Evolutionary conservation across 1,140 invertebrate species (phyloP).

Genomic region (Telenomus remus): DNA sequence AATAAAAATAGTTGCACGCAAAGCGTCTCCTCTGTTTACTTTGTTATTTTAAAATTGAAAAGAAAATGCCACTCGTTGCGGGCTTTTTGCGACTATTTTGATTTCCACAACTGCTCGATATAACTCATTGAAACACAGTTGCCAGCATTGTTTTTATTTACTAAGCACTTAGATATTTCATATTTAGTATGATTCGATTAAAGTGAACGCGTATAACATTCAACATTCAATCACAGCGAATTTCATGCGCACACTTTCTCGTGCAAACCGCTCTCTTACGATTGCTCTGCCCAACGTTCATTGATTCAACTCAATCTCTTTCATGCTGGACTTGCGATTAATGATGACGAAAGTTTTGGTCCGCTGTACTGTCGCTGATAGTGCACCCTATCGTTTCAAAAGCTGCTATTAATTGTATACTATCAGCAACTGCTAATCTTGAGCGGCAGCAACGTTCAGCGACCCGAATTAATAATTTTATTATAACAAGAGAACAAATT

Average conservation of each 20-base stretch:
- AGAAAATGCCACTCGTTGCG: slow-evolving; percentile 14
- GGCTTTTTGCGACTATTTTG: slow-evolving; percentile 31
- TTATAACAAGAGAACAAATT: too few species aligned
- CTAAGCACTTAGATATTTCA: slow-evolving; percentile 56
- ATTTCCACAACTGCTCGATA: slow-evolving; percentile 49
- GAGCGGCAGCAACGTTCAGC: too few species aligned
- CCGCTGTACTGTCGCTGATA: too few species aligned
- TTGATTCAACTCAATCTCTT: slow-evolving; percentile 42
- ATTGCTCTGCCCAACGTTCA: slow-evolving; percentile 31
- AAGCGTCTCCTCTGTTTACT: slow-evolving; percentile 23
- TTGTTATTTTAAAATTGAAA: slow-evolving; percentile 52
- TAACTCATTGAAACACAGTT: slow-evolving; percentile 55
- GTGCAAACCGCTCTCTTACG: slow-evolving; percentile 33
- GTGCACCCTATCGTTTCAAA: too few species aligned
- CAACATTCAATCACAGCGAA: slow-evolving; percentile 55
- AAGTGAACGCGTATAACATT: slow-evolving; percentile 43
- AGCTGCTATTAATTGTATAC: too few species aligned
- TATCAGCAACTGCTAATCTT: too few species aligned
- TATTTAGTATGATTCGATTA: slow-evolving; percentile 50
- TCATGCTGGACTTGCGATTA: slow-evolving; percentile 35
- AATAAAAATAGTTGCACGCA: background rate
- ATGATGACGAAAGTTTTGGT: slow-evolving; percentile 40
- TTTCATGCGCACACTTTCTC: slow-evolving; percentile 49
- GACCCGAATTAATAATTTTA: too few species aligned
- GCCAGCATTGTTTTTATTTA: slow-evolving; percentile 52